Evolutionary conservation across 2,113 vertebrate genomes (phyloP).

Genomic region (Aphelocoma coerulescens): DNA sequence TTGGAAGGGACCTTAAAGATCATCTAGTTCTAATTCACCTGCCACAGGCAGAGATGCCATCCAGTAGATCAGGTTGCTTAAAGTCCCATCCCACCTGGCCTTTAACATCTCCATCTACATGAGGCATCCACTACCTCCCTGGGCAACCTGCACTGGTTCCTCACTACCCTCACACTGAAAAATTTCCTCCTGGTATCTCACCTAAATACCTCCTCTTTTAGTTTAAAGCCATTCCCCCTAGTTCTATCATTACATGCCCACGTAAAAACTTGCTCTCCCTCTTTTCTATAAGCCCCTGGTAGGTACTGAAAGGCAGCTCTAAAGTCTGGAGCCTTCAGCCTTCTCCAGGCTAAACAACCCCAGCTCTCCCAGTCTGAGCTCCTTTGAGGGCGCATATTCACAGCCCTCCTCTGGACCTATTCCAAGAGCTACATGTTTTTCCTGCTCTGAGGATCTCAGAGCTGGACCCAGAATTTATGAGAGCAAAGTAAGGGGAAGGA

Average conservation of each 20-base stretch:
- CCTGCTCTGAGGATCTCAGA: background rate
- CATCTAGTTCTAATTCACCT: background rate
- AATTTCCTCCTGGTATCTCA: background rate
- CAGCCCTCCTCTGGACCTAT: background rate
- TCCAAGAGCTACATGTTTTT: background rate
- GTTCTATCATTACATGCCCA: too few species aligned
- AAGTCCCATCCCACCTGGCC: background rate
- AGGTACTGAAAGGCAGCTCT: background rate
- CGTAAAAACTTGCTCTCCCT: background rate
- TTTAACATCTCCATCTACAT: background rate
- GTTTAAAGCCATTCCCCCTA: background rate
- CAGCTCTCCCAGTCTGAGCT: background rate
- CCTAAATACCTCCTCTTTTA: background rate
- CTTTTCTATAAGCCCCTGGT: background rate
- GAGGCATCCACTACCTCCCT: background rate
- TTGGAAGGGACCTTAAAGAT: background rate
- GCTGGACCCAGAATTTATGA: accelerated
- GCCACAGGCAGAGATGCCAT: background rate
- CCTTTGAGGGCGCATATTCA: background rate
- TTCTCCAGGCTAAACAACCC: background rate
- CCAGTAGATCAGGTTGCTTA: background rate
- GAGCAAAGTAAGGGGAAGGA: background rate
- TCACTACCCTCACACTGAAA: background rate
- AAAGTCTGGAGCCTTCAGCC: background rate
- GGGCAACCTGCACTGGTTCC: background rate